Percentiles rank a stretch among this genome's conserved stretches.
phyloP scores from a whole-genome alignment of 2,888 invertebrate genomes.

The Galerucella calmariensis region DNA sequence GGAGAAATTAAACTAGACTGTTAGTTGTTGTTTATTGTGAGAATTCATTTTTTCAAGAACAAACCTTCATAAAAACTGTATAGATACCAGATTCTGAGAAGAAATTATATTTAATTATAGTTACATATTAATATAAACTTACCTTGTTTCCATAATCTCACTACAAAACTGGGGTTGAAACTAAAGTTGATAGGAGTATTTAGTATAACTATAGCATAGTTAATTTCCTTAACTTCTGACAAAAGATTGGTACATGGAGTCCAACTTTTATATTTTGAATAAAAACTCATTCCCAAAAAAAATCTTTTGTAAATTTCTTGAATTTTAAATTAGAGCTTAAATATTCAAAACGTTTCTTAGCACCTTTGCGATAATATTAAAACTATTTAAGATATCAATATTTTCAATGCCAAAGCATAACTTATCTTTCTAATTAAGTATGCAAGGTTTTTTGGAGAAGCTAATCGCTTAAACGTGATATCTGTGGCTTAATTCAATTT shows the following conservation, averaged over 20 bases:
- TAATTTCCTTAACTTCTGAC: conserved; percentile 51
- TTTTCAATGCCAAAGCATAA: too few relatives aligned
- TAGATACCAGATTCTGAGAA: too few relatives aligned
- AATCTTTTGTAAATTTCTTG: background rate
- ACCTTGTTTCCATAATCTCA: conserved; percentile 78
- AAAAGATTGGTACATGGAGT: conserved; percentile 52
- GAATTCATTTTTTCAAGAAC: too few relatives aligned
- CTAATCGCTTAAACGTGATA: too few relatives aligned
- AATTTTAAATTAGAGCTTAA: background rate
- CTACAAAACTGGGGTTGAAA: conserved; percentile 64
- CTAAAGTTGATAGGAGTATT: conserved; percentile 72
- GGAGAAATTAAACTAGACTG: too few relatives aligned
- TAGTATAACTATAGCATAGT: conserved; percentile 75
- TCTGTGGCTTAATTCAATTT: too few relatives aligned
- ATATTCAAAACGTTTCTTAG: background rate
- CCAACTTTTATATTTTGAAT: conserved; percentile 45
- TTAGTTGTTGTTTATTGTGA: too few relatives aligned
- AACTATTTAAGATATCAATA: too few relatives aligned
- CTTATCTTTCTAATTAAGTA: too few relatives aligned
- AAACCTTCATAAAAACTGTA: too few relatives aligned
- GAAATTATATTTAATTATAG: background rate
- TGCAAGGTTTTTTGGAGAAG: too few relatives aligned
- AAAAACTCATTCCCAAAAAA: conserved; percentile 15
- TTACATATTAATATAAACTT: conserved; percentile 30
- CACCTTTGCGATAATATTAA: too few relatives aligned